Base-by-base conservation (phyloP, 1,140 invertebrate species). In the Globodera ellingtonae region DNA sequence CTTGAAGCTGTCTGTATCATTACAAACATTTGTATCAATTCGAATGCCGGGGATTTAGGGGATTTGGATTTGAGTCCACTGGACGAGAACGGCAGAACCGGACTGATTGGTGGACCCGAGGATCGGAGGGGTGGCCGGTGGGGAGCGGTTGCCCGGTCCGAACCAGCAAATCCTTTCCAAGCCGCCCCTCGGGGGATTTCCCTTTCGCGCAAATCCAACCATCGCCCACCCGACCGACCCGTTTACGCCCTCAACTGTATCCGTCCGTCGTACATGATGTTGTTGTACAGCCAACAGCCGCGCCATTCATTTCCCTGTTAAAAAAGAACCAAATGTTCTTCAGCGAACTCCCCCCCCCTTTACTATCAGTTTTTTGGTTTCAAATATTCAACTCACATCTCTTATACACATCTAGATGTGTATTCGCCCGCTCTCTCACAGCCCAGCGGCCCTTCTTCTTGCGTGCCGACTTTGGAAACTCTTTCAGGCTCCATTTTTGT, bases 171-270 rank as follows among this genome's bases (percentile, higher is more conserved):
- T 72, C 50, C 70, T 18, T 52, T 72, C 70, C 15, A 15, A 13
- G n/a, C 15, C 18, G 46, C 18, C 50, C 8, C 10, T n/a, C n/a
- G 48, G 24, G 44, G n/a, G 13, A 44, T 77, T 77, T 77, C 48
- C 46, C 44, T 62, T 77, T 24, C 65, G 24, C 24, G 56, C 62
- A 77, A 77, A 77, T 77, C 75, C 59, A 35, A 35, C 73, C 73
- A 6, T 6, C 52, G 46, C 75, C 46, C 21, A 4, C 44, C 59
- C 21, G 69, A 35, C 35, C 75, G 75, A 77, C 75, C 75, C 69
- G 59, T 77, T 77, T 77, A 48, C 59, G 56, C 75, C 24, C 18
- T 77, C 50, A 59, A 77, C 75, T 77, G 75, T 77, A 59, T 77
- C 75, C 74, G 46, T 75, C 66, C 66, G 18, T 8, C 21, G 6